These are phyloP conservation scores for Lepidochitona cinerea DNA, from an alignment of 2,888 invertebrate genomes.

Conservation along the genomic window DNA sequence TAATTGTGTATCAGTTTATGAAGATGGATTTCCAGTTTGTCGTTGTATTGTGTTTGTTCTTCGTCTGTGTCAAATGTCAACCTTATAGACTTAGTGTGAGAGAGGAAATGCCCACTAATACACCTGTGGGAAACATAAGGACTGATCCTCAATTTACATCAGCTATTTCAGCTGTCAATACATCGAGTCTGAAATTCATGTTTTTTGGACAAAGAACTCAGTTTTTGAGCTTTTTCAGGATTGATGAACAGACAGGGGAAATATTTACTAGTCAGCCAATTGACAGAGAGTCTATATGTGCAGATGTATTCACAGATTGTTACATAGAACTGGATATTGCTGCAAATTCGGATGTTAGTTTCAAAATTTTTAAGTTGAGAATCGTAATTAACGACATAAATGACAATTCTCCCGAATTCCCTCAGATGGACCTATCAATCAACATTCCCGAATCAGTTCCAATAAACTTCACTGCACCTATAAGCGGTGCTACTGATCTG, in stretches of 20 bases:
- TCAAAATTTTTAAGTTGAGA: constrained; percentile 44
- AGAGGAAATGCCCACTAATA: not conserved
- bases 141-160: not conserved
- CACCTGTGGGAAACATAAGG: not conserved
- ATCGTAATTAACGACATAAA: constrained; percentile 50
- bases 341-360: constrained; percentile 34
- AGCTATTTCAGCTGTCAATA: not conserved
- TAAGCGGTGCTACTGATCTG: constrained; percentile 42
- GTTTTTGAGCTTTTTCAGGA: not conserved
- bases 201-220: not conserved
- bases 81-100: not conserved
- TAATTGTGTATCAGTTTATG: too few species aligned
- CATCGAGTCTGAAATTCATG: not conserved
- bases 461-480: constrained; percentile 33
- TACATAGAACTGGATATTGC: constrained; percentile 46
- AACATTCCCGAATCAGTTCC: constrained; percentile 41
- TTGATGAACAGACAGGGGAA: not conserved
- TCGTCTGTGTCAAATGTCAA: not conserved
- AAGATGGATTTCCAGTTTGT: too few species aligned
- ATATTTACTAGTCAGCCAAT: not conserved
- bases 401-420: constrained; percentile 54
- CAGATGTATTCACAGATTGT: constrained; percentile 30
- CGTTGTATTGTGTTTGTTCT: not conserved
- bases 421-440: constrained; percentile 23
- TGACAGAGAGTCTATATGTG: not conserved